A percentile compares a stretch with the other conserved stretches of the same genome.
These are phyloP conservation scores for Drosophila melanogaster DNA, from an alignment of 1,140 invertebrate species.

Conservation along the genomic window Release_6_plus_ISO1_MT NT_033777.3:8354001-8354500, in stretches of 20 bases:
- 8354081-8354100: background rate
- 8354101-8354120: background rate
- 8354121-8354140: slow-evolving; percentile 16
- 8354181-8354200: slow-evolving; percentile 25
- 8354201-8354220: no score
- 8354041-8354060: background rate
- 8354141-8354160: slow-evolving; percentile 33
- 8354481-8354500: background rate
- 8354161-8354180: slow-evolving; percentile 42
- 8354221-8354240: no score
- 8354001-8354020: background rate
- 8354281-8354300: slow-evolving; percentile 39
- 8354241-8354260: slow-evolving; percentile 25
- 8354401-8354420: background rate
- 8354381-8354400: slow-evolving; percentile 2
- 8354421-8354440: slow-evolving; percentile 9
- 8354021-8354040: background rate
- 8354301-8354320: slow-evolving; percentile 52
- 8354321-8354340: slow-evolving; percentile 39
- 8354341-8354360: slow-evolving; percentile 28
- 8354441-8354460: slow-evolving; percentile 27
- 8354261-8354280: slow-evolving; percentile 34
- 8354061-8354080: background rate
- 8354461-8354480: slow-evolving; percentile 25
- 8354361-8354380: slow-evolving; percentile 19